Base-by-base conservation (phyloP, 2,113 vertebrate genomes). In the Mobula birostris region DNA sequence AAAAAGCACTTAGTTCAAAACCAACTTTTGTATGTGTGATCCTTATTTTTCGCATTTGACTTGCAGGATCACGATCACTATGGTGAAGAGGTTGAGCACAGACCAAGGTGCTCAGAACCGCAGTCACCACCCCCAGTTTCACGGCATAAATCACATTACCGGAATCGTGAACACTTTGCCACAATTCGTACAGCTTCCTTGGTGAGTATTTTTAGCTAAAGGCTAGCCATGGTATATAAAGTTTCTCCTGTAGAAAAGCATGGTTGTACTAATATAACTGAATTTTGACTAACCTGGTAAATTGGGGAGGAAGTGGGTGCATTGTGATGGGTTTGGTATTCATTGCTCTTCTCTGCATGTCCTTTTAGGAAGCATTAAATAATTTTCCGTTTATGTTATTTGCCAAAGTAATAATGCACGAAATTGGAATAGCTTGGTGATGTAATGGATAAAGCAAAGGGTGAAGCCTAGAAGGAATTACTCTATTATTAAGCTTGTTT, bases 121-220 rank as follows among this genome's bases (percentile, higher is more conserved):
- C 98, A 99, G 94, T 98, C 98, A 94, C 98, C 97, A 56, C 97
- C 98, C 94, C 98, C 98, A 94, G 97, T 98, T 2, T 98, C 98
- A 94, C 97, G 98, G 95, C 98, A 98, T 94, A 98, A 98, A 95
- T 97, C 97, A 95, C 98, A 98, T 56, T 97, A 98, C 96, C 98
- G 98, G 95, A 99, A 99, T 96, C 97, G 98, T 94, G 98, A 99
- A 97, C 99, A 99, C 96, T 99, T 99, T 96, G 98, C 98, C 95
- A 99, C 99, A 63, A 99, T 99, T 96, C 98, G 99, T 95, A 99
- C 99, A 94, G 99, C 97, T 8, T 99, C 99, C 82, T 97, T 99
- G 98, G 99, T 99, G 97, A 94, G 96, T 96, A 48, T 0, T 66
- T 32, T 1, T 29, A 27, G 0, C 12, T 76, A 0, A 9, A 14